Percentiles rank a stretch among this genome's conserved stretches.
Evolutionary conservation across 2,888 invertebrate genomes (phyloP).

Genomic region (Cepaea hortensis): DNA sequence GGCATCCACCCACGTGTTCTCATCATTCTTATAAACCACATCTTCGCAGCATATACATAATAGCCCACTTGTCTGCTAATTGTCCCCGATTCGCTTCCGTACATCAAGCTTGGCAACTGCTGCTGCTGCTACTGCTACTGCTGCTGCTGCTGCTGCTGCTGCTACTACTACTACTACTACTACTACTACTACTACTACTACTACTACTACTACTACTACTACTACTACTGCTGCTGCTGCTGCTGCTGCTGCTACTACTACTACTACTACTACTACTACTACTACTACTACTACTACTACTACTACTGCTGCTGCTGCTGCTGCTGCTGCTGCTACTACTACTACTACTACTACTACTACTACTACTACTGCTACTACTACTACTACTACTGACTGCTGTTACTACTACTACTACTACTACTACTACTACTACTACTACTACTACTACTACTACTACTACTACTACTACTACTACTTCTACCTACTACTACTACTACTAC

Average conservation of each 20-base stretch:
- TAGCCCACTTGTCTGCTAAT: no score
- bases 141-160: background rate
- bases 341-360: background rate
- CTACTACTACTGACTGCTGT: constrained; percentile 11
- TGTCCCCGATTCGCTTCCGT: no score
- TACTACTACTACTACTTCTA: background rate
- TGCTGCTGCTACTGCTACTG: no score
- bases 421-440: constrained; percentile 23
- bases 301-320: background rate
- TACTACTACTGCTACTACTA: constrained; percentile 1
- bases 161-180: background rate
- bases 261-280: constrained; percentile 22
- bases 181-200: constrained; percentile 19
- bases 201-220: background rate
- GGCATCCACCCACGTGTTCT: no score
- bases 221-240: background rate
- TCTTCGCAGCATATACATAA: no score
- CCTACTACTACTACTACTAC: background rate
- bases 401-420: constrained; percentile 6
- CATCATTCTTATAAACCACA: no score
- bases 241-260: background rate
- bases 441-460: background rate
- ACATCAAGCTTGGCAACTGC: no score
- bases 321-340: background rate
- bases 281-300: constrained; percentile 24